Base-by-base conservation (phyloP, 2,797 vertebrate genomes). In the Myoxocephalus aenaeus region DNA sequence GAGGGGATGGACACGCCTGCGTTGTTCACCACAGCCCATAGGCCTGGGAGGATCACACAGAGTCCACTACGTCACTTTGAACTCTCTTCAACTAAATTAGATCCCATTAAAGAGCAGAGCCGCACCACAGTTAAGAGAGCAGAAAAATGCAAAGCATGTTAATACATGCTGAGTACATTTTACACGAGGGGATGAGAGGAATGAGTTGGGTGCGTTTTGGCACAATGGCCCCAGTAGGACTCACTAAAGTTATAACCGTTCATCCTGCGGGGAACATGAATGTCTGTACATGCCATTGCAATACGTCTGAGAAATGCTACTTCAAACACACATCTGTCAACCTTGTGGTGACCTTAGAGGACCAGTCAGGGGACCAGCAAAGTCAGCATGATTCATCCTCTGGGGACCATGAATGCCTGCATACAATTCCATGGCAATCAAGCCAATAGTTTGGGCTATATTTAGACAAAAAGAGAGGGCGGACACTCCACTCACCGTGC, bases 1-100 rank as follows among this genome's bases (percentile, higher is more conserved):
- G 87, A 58, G 12, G 95, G 94, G 6, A 92, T 1, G 0, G 94
- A 65, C 7, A 95, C 87, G 0, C 95, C 95, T 0, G 95, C 95
- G 1, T 96, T 96, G 88, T 96, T 96, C 62, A 96, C 94, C 0
- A 96, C 86, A 7, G 92, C 94, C 95, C 95, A 96, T 2, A 96
- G 81, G 27, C 95, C 95, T 96, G 34, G 0, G 14, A 20, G 56
- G 42, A 5, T 10, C 14, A 75, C 22, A 63, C 18, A 58, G 17
- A 59, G 27, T 66, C 46, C 59, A 7, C 20, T 4, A 46, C 65
- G 11, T 7, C 0, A 3, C 8, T 14, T 5, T 14, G 2, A 36
- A 20, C 20, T 18, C 7, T n/a, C 18, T 7, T 40, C 7, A 20
- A 13, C 42, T n/a, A 15, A 18, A 14, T 22, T 3, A 9, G 3